Conservation (phyloP, 92 coral and sea anemone species). For the Pocillopora meandrina region DNA sequence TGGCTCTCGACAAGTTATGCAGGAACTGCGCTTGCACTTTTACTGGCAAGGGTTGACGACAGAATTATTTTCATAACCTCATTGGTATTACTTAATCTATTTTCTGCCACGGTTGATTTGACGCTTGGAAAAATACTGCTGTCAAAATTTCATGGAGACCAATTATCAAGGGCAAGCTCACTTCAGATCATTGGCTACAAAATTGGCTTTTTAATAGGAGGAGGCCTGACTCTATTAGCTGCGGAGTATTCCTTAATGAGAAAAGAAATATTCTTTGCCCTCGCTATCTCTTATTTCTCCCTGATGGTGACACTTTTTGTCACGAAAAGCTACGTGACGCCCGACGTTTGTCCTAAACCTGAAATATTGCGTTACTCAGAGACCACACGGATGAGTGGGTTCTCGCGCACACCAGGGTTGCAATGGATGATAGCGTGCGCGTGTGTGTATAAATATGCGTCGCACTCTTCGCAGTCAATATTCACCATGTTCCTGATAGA, state of each 20-base stretch:
- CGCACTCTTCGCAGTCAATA: slow-evolving; percentile 86
- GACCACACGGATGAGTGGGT: slow-evolving; percentile 13
- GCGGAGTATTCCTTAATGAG: slow-evolving; percentile 56
- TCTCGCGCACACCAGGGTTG: slow-evolving; percentile 59
- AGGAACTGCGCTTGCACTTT: slow-evolving; percentile 66
- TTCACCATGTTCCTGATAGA: slow-evolving; percentile 93
- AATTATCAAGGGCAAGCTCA: slow-evolving; percentile 59
- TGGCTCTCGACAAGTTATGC: slow-evolving; percentile 66
- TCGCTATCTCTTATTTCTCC: slow-evolving; percentile 42
- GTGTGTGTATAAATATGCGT: slow-evolving; percentile 79
- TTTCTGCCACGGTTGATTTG: slow-evolving; percentile 80
- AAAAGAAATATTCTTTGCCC: slow-evolving; percentile 44
- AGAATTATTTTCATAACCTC: slow-evolving; percentile 21
- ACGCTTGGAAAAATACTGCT: slow-evolving; percentile 73
- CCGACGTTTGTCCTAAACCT: slow-evolving; percentile 42
- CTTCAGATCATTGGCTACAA: slow-evolving; percentile 87
- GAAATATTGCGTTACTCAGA: background rate
- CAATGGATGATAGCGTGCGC: slow-evolving; percentile 83
- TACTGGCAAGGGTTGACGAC: slow-evolving; percentile 31
- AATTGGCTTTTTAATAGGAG: slow-evolving; percentile 78
- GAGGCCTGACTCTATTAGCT: slow-evolving; percentile 75
- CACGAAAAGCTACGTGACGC: slow-evolving; percentile 29
- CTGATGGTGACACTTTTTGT: slow-evolving; percentile 24
- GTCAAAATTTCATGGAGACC: slow-evolving; percentile 20
- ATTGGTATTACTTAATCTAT: slow-evolving; percentile 58